Percentiles rank a stretch among this genome's conserved stretches.
Conservation (phyloP, 2,113 vertebrate species). For the Rhynchomys soricoides region DNA sequence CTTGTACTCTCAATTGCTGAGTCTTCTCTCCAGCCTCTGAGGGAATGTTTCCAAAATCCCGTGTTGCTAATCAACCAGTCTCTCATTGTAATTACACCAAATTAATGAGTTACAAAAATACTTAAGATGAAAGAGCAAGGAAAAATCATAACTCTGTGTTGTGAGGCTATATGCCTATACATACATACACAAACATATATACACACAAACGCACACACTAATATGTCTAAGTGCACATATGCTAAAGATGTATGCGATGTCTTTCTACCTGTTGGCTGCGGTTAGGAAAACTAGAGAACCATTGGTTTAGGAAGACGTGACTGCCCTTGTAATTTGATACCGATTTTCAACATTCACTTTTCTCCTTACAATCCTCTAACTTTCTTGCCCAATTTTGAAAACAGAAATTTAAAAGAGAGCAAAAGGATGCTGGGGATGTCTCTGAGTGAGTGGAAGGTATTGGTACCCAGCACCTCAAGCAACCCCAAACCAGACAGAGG, state of each 20-base stretch:
- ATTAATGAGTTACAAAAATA: constrained; percentile 19
- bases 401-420: background rate
- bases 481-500: background rate
- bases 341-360: constrained; percentile 41
- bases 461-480: background rate
- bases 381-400: background rate
- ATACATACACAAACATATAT: background rate
- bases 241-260: background rate
- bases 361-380: background rate
- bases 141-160: background rate
- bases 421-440: background rate
- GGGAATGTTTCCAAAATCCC: background rate
- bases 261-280: background rate
- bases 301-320: constrained; percentile 27
- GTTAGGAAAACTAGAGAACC: constrained; percentile 11
- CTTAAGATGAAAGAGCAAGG: background rate
- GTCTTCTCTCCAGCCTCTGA: background rate
- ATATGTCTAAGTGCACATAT: background rate
- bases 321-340: background rate
- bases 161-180: background rate
- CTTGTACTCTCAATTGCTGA: background rate
- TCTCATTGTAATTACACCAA: background rate
- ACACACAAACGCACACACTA: background rate
- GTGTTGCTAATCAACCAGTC: background rate
- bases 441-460: background rate